These are phyloP conservation scores for Saccostrea echinata DNA, from an alignment of 1,140 invertebrate species.

Conservation along the genomic window DNA sequence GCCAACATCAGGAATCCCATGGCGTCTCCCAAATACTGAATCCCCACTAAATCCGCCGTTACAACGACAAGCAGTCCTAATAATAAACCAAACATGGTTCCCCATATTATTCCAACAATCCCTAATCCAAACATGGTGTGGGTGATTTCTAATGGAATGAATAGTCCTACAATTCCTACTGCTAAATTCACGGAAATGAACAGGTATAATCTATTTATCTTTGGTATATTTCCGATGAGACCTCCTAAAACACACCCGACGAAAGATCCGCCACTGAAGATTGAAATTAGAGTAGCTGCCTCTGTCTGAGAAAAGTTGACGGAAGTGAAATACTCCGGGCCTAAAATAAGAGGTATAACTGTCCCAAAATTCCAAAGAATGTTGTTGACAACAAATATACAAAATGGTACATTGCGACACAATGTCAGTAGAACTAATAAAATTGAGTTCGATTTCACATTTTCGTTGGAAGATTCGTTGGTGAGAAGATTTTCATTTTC, in stretches of 20 bases:
- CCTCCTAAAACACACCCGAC: constrained; percentile 70
- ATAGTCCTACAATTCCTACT: constrained; percentile 59
- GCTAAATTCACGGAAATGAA: constrained; percentile 67
- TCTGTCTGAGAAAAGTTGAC: constrained; percentile 61
- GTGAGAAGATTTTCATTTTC: background rate
- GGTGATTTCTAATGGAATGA: constrained; percentile 54
- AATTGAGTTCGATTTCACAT: background rate
- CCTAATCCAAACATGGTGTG: constrained; percentile 54
- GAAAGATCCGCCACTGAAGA: constrained; percentile 66
- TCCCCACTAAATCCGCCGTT: constrained; percentile 70
- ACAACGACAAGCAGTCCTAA: constrained; percentile 72
- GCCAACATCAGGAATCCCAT: constrained; percentile 74
- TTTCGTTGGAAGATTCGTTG: background rate
- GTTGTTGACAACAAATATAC: constrained; percentile 72
- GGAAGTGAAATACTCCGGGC: constrained; percentile 65
- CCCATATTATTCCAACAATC: constrained; percentile 56
- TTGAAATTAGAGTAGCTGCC: constrained; percentile 61
- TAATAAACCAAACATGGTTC: constrained; percentile 70
- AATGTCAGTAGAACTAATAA: background rate
- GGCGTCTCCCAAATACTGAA: constrained; percentile 66
- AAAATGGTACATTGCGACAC: constrained; percentile 65
- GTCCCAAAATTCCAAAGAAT: constrained; percentile 73
- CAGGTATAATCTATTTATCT: constrained; percentile 61
- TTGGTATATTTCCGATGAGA: constrained; percentile 65
- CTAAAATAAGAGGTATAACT: constrained; percentile 65